Base-by-base conservation (phyloP, 2,113 vertebrate genomes). In the Dipodomys merriami region DNA sequence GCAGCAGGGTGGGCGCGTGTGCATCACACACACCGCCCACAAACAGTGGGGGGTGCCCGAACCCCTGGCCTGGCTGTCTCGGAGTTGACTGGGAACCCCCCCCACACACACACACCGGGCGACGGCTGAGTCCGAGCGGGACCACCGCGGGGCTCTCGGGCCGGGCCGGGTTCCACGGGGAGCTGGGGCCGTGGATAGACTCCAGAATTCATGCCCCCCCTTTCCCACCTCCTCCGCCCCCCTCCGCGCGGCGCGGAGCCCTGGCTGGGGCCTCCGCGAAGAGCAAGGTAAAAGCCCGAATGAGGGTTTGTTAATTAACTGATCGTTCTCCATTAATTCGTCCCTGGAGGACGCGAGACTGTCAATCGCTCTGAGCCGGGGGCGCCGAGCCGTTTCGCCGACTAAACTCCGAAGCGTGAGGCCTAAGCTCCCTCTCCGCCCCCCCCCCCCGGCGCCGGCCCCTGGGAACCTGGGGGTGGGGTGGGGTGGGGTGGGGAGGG, bases 281-380 rank as follows among this genome's bases (percentile, higher is more conserved):
- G 94, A 96, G 62, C 87, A 96, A 96, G 98, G 97, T 97, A 96
- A 96, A 97, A 96, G 97, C 96, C 91, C 93, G 97, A 97, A 97
- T 95, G 96, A 98, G 97, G 97, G 97, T 97, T 98, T 98, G 98
- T 97, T 99, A 99, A 99, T 99, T 98, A 99, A 99, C 98, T 98
- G 98, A 98, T 98, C 98, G 97, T 97, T 98, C 98, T 99, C 98
- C 97, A 98, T 98, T 98, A 98, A 99, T 99, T 98, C 97, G 97
- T 99, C 98, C 98, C 99, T 97, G 96, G 98, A 98, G 98, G 98
- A 97, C 81, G 94, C 95, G 92, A 98, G 96, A 96, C 97, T 98
- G 98, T 99, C 98, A 98, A 98, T 99, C 97, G 96, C 96, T 95
- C 96, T 87, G 94, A 98, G 97, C 96, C 95, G 97, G 96, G 97